A percentile compares a stretch with the other conserved stretches of the same genome.
Conservation (phyloP, 2,113 vertebrate genomes). For the Pampusana beccarii region DNA sequence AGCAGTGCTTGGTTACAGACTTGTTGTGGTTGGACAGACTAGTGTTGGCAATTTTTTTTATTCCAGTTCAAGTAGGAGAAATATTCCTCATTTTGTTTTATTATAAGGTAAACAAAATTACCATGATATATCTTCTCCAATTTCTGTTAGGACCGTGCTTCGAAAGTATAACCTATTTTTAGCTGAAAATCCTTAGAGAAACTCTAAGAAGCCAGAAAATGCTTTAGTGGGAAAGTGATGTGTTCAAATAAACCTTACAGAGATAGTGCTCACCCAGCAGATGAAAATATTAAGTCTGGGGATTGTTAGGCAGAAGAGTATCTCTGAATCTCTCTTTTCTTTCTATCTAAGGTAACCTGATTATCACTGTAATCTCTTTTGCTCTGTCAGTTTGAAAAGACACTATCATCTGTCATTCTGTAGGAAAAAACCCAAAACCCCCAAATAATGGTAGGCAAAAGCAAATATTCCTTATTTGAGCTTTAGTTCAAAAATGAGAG, state of each 20-base stretch:
- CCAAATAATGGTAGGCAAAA: background rate
- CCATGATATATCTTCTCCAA: background rate
- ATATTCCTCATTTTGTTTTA: slow-evolving; percentile 21
- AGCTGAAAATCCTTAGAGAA: slow-evolving; percentile 31
- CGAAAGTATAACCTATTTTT: slow-evolving; percentile 36
- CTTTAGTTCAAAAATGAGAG: slow-evolving; percentile 8
- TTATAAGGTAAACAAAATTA: slow-evolving; percentile 13
- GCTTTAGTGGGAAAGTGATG: slow-evolving; percentile 7
- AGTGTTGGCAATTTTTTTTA: background rate
- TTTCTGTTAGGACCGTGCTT: background rate
- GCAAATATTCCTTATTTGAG: background rate
- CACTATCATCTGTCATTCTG: slow-evolving; percentile 40
- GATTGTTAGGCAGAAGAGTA: slow-evolving; percentile 35
- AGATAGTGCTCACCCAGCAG: slow-evolving; percentile 20
- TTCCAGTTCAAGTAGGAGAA: slow-evolving; percentile 1
- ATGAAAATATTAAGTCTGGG: slow-evolving; percentile 57
- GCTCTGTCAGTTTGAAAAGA: slow-evolving; percentile 50
- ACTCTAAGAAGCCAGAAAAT: slow-evolving; percentile 23
- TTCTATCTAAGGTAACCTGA: slow-evolving; percentile 51
- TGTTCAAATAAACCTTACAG: slow-evolving; percentile 52
- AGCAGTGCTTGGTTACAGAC: background rate
- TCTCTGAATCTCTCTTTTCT: slow-evolving; percentile 16
- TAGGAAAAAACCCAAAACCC: background rate
- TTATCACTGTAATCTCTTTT: slow-evolving; percentile 61
- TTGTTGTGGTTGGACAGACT: background rate